These are phyloP conservation scores for Pavo muticus DNA, from an alignment of 2,113 vertebrate species.

Conservation along the genomic window DNA sequence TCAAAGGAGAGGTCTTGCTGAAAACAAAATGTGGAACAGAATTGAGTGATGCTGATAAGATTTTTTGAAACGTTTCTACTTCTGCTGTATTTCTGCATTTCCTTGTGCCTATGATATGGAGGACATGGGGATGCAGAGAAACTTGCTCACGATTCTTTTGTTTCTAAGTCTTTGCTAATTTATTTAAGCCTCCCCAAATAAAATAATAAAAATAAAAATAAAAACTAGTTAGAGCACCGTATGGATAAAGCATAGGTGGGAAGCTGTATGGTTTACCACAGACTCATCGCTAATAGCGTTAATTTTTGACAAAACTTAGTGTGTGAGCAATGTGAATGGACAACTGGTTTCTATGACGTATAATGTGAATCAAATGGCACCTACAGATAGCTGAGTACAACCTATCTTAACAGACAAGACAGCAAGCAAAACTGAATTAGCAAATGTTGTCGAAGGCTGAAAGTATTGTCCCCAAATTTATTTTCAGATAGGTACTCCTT, in stretches of 20 bases:
- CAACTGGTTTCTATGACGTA: neutral
- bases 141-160: neutral
- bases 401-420: neutral
- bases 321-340: neutral
- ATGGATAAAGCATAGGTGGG: neutral
- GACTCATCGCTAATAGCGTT: neutral
- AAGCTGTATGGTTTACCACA: neutral
- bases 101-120: neutral
- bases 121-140: neutral
- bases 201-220: neutral
- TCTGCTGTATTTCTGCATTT: neutral
- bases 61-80: neutral
- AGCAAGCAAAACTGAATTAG: neutral
- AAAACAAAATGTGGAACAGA: neutral
- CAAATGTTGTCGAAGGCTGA: neutral
- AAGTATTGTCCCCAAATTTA: neutral
- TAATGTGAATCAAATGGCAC: neutral
- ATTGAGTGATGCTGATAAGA: neutral
- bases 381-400: neutral
- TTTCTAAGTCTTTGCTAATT: neutral
- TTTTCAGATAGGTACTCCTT: constrained; percentile 18
- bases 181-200: neutral
- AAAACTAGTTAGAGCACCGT: neutral
- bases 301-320: neutral
- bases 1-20: neutral